Base-by-base conservation (phyloP, 1,140 invertebrate genomes). In the Whitmania pigra region DNA sequence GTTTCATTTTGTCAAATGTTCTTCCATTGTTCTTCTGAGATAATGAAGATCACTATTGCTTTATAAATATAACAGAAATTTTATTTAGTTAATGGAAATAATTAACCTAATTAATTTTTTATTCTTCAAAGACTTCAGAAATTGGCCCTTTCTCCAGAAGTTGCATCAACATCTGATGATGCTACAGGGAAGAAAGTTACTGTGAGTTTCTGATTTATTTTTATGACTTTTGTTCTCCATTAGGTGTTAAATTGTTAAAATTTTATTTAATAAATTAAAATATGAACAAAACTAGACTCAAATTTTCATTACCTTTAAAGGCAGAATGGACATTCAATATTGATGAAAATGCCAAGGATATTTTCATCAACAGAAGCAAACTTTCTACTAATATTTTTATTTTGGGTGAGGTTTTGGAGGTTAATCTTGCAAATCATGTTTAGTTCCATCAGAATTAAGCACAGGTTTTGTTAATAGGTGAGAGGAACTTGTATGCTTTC, bases 271-370 rank as follows among this genome's bases (percentile, higher is more conserved):
- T 36, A 69, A 69, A 7, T 49, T 22, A 31, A 36, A 40, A 40
- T 5, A 69, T 31, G 7, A 0, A 18, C 15, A 69, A 5, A 40
- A 18, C 1, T 0, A 36, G 68, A 29, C 22, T 18, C 68, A 71
- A 36, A 25, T 63, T 17, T 25, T 54, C 71, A 73, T 73, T 68
- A 73, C 66, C 73, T 31, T 77, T 77, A 72, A 71, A 82, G 75
- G 84, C 87, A 11, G 88, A 91, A 78, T 92, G 90, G 90, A 84
- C 80, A 53, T 90, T 87, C 79, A 89, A 88, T 76, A 79, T 92
- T 15, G 89, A 89, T 0, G 91, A 94, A 84, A 83, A 87, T 75
- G 85, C 89, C 22, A 67, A 78, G 53, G 78, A 80, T 74, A 63
- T 63, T 25, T 74, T 80, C 66, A 53, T 74, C 75, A 75, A 78